Evolutionary conservation across 2,888 invertebrate species (phyloP), one percentile per base, ranked within the genome.

Genomic region (Chesias legatella): DNA sequence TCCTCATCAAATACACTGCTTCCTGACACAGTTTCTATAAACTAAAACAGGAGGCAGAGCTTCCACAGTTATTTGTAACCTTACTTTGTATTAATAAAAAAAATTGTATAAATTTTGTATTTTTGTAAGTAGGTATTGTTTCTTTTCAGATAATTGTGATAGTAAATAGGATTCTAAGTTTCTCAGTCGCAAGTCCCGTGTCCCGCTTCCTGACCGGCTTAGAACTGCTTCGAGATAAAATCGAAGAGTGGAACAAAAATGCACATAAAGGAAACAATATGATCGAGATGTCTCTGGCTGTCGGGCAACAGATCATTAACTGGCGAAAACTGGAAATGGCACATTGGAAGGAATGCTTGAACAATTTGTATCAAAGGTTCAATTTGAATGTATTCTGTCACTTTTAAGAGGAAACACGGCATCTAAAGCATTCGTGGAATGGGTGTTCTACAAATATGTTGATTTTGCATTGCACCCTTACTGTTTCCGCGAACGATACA

Each of bases 251-350:
- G 98, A 96, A 98, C 73, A 92, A 94, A 59, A 94, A 95, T 56
- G 97, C 98, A 0, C 96, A 96, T 61, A 92, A 91, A 52, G 94
- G 93, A 4, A 96, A 98, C 43, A 95, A 95, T 50, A 81, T 99
- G 63, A 90, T 91, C 0, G 89, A 91, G 0, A 90, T 94, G 43
- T 91, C 95, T n/a, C 76, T 91, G 17, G 90, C 90, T 17, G 88
- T 99, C 1, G 94, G 95, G 0, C 91, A 92, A 47, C 93, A 95
- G 65, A 94, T 99, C 33, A 92, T 98, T 30, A 90, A 92, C 33
- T 99, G 98, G 98, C 91, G 98, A 42, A 95, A 95, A 71, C 73
- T 97, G 13, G 98, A 99, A 73, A 88, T 99, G 58, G 90, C 91
- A 41, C 92, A 94, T 63, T 98, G 98, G 98, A 94, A 94, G 57